Conservation (phyloP, 2,113 vertebrate genomes). For the Calidris pygmaea region DNA sequence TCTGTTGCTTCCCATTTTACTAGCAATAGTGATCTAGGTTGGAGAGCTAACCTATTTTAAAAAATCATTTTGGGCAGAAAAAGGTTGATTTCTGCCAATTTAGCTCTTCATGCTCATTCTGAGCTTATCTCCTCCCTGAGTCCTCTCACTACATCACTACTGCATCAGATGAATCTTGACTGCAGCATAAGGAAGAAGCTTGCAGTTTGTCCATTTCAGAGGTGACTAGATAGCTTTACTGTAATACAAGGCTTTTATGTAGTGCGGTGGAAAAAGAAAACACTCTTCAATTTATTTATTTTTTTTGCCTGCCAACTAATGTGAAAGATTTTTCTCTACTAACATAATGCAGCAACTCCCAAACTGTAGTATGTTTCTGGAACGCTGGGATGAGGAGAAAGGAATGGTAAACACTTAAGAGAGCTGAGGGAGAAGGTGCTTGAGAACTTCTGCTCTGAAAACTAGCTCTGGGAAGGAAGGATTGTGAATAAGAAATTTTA, state of each 20-base stretch:
- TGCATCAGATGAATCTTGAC: not conserved
- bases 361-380: not conserved
- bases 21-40: not conserved
- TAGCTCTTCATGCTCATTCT: not conserved
- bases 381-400: not conserved
- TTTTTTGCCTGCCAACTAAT: not conserved
- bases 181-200: not conserved
- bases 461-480: not conserved
- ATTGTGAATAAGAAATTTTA: not conserved
- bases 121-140: not conserved
- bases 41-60: not conserved
- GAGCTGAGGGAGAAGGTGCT: not conserved
- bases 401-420: not conserved
- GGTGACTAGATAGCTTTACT: not conserved
- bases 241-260: not conserved
- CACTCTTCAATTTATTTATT: not conserved
- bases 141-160: not conserved
- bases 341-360: not conserved
- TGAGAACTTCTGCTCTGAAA: not conserved
- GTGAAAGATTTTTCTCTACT: not conserved
- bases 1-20: not conserved
- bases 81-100: not conserved
- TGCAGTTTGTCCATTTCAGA: not conserved
- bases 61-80: not conserved
- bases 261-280: not conserved